Percentiles rank a stretch among this genome's conserved stretches.
Evolutionary conservation across 2,888 invertebrate genomes (phyloP).

Genomic region (Periphyllus acericola): DNA sequence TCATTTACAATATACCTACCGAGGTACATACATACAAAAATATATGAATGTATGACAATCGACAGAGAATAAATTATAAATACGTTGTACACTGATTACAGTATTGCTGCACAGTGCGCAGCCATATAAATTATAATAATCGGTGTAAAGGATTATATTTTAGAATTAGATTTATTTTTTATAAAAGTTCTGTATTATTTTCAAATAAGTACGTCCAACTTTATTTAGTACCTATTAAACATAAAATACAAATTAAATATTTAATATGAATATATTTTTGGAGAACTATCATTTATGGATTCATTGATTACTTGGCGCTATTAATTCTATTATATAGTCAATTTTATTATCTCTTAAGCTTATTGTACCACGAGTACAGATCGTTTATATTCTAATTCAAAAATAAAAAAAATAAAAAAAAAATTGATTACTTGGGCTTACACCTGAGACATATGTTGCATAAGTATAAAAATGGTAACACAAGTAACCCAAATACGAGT

Average conservation of each 20-base stretch:
- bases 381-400: too few relatives aligned
- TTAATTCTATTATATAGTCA: too few relatives aligned
- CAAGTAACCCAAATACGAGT: too few relatives aligned
- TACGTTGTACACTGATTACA: neutral
- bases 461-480: too few relatives aligned
- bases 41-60: neutral
- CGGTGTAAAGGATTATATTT: neutral
- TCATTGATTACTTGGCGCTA: too few relatives aligned
- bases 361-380: too few relatives aligned
- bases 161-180: neutral
- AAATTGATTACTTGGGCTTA: too few relatives aligned
- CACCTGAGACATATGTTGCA: too few relatives aligned
- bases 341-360: too few relatives aligned
- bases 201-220: neutral
- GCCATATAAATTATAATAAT: neutral
- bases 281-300: too few relatives aligned
- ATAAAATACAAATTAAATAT: neutral
- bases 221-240: neutral
- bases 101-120: neutral
- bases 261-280: neutral
- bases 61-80: neutral
- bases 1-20: neutral
- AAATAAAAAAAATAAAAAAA: too few relatives aligned
- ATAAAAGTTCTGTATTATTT: neutral
- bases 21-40: too few relatives aligned